Base-by-base conservation (phyloP, 2,888 invertebrate species). In the Ophion obscuratus region DNA sequence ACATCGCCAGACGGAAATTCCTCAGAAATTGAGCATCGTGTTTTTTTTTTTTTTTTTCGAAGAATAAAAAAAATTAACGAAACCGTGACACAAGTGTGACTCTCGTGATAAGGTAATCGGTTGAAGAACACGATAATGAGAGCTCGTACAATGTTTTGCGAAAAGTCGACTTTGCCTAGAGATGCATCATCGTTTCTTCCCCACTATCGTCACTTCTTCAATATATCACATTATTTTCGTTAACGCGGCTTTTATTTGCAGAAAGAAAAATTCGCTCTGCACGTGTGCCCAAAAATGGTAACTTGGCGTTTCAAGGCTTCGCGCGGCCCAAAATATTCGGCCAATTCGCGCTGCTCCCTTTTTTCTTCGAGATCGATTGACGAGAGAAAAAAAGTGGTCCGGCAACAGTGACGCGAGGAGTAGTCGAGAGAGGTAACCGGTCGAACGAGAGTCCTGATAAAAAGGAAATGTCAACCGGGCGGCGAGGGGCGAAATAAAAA, bases 51-150 rank as follows among this genome's bases (percentile, higher is more conserved):
- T 20, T 24, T 24, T 11, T 27, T 62, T 62, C 62, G 5, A 27
- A 62, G 24, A 61, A 61, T 9, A 24, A 9, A 14, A 14, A 4
- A 20, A 20, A 59, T 67, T n/a, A 17, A n/a, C 20, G 6, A 1
- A 47, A 47, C 24, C 44, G 47, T 24, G 20, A 47, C 47, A 7
- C 10, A 24, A 24, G 14, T 44, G 11, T 4, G 47, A 59, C n/a
- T 14, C 1, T 36, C 2, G 31, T 31, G 11, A 73, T 59, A 73
- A 59, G 36, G 59, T 9, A 73, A 31, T 59, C n/a, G 36, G 36
- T 36, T 14, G 57, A n/a, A 17, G 27, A 59, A 73, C 47, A 47
- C 47, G 70, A 53, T 70, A 70, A 70, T 11, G 62, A 24, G 17
- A 20, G 20, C 20, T 44, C n/a, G 31, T 27, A 68, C 40, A 40